Evolutionary conservation across 2,888 invertebrate species (phyloP), one percentile per base, ranked within the genome.

Genomic region (Ditula angustiorana): DNA sequence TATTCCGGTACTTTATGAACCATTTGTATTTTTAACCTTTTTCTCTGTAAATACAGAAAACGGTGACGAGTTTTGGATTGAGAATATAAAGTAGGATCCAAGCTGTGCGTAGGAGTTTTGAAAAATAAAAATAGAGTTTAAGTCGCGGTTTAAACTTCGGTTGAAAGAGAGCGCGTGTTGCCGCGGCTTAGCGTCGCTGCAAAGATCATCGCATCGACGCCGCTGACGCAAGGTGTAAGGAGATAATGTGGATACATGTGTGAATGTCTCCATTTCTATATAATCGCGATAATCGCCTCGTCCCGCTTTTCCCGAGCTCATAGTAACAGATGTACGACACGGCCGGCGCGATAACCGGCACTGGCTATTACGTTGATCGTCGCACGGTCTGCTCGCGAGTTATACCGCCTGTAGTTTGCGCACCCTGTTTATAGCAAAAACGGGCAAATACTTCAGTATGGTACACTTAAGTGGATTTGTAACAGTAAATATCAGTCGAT

Each of bases 1-100:
- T 64, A 64, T 64, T 64, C 59, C 64, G 64, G 64, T 59, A 59
- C 59, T 64, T 64, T 64, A 64, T 64, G 53, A 37, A 59, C 64
- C 64, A 64, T 64, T 64, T 64, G 64, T 59, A 64, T 64, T 64
- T 64, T 64, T 64, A 59, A 59, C 53, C 35, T 59, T 53, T 47
- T 64, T 64, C 63, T 64, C 53, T 58, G 63, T 64, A 58, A 59
- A 64, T 58, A 64, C 58, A 28, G 35, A 46, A 64, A 58, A 58
- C 46, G 63, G 63, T 55, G 61, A 37, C 41, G 46, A 21, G 64
- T 35, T 58, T 47, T 21, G 58, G 58, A 64, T 64, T 53, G 64
- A 35, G 53, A 52, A 64, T 64, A 59, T 59, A 59, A 64, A 64
- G 53, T 64, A 63, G 59, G 59, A 52, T 46, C 52, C 52, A 23